Conservation (phyloP, 2,888 invertebrate genomes). For the Corythucha ciliata region DNA sequence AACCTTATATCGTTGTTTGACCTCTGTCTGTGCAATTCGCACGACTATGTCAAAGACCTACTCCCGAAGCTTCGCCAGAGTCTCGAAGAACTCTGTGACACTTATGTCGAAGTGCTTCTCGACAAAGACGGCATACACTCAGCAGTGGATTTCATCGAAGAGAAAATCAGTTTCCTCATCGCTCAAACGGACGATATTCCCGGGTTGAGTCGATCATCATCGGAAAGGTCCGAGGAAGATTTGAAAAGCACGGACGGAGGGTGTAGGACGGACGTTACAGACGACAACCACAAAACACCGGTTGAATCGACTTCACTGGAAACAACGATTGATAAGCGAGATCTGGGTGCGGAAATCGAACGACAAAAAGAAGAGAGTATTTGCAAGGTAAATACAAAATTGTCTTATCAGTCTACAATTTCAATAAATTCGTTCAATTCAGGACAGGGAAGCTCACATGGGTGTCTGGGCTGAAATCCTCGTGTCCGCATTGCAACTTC, state of each 20-base stretch:
- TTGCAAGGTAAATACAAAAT: slow-evolving; percentile 55
- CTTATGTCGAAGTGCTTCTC: slow-evolving; percentile 45
- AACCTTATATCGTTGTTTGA: slow-evolving; percentile 79
- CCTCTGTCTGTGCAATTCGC: slow-evolving; percentile 54
- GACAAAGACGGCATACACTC: slow-evolving; percentile 45
- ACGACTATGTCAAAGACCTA: slow-evolving; percentile 32
- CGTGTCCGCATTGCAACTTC: slow-evolving; percentile 71
- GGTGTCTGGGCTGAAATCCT: slow-evolving; percentile 77
- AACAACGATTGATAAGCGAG: slow-evolving; percentile 35
- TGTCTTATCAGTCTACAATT: no score
- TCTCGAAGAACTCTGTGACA: slow-evolving; percentile 45
- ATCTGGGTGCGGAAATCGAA: slow-evolving; percentile 59
- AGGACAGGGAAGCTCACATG: slow-evolving; percentile 75
- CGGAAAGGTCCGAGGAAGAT: slow-evolving; percentile 24
- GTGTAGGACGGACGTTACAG: slow-evolving; percentile 27
- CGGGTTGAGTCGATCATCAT: slow-evolving; percentile 39
- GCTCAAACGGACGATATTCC: slow-evolving; percentile 48
- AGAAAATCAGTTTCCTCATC: slow-evolving; percentile 50
- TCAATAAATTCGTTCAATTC: no score
- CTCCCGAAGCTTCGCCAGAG: slow-evolving; percentile 41
- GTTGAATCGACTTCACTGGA: slow-evolving; percentile 26
- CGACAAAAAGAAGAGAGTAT: slow-evolving; percentile 72
- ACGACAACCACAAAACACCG: slow-evolving; percentile 21
- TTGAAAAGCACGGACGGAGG: slow-evolving; percentile 21
- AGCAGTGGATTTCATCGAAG: slow-evolving; percentile 44